Evolutionary conservation across 2,113 vertebrate species (phyloP), one percentile per base, ranked within the genome.

Genomic region (Propithecus coquereli): DNA sequence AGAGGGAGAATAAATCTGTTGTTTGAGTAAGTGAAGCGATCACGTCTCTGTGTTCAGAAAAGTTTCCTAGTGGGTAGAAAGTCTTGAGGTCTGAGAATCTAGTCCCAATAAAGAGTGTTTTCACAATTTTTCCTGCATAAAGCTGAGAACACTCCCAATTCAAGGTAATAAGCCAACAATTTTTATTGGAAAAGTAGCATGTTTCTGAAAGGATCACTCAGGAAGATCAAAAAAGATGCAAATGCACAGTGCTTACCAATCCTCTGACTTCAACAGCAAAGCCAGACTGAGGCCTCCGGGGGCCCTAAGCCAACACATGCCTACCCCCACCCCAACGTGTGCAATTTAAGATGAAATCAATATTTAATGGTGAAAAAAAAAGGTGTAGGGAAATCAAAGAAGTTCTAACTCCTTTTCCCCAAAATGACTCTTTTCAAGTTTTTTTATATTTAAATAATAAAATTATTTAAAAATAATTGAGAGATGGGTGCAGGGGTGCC

Each of bases 401-500:
- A 87, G 7, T 61, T 54, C 77, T 59, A 52, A 37, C 12, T 4
- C 9, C 43, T 27, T 18, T 1, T 0, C 3, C 8, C 79, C 32
- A 71, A 23, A 88, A 71, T 34, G 37, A 87, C 27, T 74, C 50
- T 59, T 52, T 93, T 81, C 25, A 76, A 57, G 8, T 23, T 32
- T 79, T 43, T 68, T 79, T 87, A 40, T 23, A 89, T 43, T 66
- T 91, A 27, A 83, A 86, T 57, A 8, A 54, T 61, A 25, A 83
- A 37, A 86, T 94, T 71, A 76, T 84, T 94, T 88, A 37, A 79
- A 94, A 86, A 57, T 80, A 68, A 83, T 57, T 12, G 20, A 18
- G 54, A 80, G 34, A 59, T 25, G 5, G 25, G 18, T 47, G 2
- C 2, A 1, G 13, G 4, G 1, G 5, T 43, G 47, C 6, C 18